phyloP scores from a whole-genome alignment of 64 coral and sea anemone species.

The Stichodactyla helianthus region DNA sequence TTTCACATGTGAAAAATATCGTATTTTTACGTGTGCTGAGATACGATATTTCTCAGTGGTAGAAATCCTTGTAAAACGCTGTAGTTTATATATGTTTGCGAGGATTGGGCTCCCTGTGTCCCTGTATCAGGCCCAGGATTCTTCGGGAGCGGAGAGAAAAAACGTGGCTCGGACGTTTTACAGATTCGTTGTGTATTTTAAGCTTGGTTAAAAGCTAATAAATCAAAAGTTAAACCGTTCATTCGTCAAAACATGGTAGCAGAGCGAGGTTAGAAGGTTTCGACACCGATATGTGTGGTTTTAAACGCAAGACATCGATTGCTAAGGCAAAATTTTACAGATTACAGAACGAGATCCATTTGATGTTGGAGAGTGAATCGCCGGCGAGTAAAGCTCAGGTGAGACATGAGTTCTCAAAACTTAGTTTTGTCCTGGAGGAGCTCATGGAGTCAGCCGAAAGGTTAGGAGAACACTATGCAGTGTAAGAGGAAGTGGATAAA shows the following conservation, averaged over 20 bases:
- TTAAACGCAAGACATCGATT: background rate
- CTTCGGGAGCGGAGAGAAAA: no score
- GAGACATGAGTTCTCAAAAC: background rate
- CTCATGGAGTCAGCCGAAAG: background rate
- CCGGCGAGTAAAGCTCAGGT: background rate
- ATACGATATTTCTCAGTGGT: no score
- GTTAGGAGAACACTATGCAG: background rate
- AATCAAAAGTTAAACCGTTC: background rate
- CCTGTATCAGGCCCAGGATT: no score
- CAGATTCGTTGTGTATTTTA: no score
- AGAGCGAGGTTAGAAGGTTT: conserved; percentile 6
- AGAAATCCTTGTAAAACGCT: no score
- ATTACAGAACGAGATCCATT: background rate
- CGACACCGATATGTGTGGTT: background rate
- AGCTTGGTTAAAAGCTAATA: no score
- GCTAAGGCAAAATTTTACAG: conserved; percentile 6
- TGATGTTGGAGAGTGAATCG: background rate
- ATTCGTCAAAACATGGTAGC: conserved; percentile 5
- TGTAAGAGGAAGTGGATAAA: conserved; percentile 5
- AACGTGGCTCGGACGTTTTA: no score
- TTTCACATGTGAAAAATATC: no score
- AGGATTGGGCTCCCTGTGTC: no score
- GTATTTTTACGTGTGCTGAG: no score
- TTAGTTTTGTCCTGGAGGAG: background rate
- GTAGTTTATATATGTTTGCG: no score